phyloP scores from a whole-genome alignment of 2,888 invertebrate genomes.

The Apomyelois bistriatella region DNA sequence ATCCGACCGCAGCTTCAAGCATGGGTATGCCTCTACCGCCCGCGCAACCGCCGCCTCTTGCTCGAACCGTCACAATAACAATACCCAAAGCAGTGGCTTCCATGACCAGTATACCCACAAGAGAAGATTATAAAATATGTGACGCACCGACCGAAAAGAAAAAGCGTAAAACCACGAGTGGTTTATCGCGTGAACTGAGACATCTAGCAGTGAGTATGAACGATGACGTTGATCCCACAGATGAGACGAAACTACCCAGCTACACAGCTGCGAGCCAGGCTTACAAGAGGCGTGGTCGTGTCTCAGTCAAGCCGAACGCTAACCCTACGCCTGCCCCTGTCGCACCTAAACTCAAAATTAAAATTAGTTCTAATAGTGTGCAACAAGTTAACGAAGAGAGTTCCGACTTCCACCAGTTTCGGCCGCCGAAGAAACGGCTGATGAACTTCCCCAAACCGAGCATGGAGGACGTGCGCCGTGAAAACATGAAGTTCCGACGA shows the following conservation, averaged over 20 bases:
- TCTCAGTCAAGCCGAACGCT: slow-evolving; percentile 43
- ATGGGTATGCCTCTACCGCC: slow-evolving; percentile 76
- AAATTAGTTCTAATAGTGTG: slow-evolving; percentile 82
- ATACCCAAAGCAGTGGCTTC: slow-evolving; percentile 94
- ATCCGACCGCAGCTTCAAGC: slow-evolving; percentile 79
- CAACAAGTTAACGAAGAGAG: slow-evolving; percentile 73
- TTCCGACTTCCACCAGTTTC: slow-evolving; percentile 71
- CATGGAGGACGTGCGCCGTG: slow-evolving; percentile 89
- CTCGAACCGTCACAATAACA: slow-evolving; percentile 84
- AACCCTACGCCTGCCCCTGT: slow-evolving; percentile 46
- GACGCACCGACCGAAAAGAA: slow-evolving; percentile 86
- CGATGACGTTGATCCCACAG: slow-evolving; percentile 73
- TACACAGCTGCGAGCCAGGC: slow-evolving; percentile 37
- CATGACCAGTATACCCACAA: slow-evolving; percentile 91
- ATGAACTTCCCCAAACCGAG: slow-evolving; percentile 82
- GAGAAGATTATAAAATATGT: slow-evolving; percentile 88
- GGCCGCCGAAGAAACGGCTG: slow-evolving; percentile 92
- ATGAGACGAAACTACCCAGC: slow-evolving; percentile 53
- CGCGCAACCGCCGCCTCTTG: slow-evolving; percentile 80
- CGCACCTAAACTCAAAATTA: slow-evolving; percentile 89
- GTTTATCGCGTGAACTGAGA: slow-evolving; percentile 80
- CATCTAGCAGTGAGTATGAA: slow-evolving; percentile 81
- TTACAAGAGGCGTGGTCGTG: slow-evolving; percentile 56
- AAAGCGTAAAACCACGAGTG: slow-evolving; percentile 77
- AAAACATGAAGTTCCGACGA: slow-evolving; percentile 92